Percentiles rank a stretch among this genome's conserved stretches.
Evolutionary conservation across 2,797 vertebrate species (phyloP).

Genomic region (Acipenser ruthenus): DNA sequence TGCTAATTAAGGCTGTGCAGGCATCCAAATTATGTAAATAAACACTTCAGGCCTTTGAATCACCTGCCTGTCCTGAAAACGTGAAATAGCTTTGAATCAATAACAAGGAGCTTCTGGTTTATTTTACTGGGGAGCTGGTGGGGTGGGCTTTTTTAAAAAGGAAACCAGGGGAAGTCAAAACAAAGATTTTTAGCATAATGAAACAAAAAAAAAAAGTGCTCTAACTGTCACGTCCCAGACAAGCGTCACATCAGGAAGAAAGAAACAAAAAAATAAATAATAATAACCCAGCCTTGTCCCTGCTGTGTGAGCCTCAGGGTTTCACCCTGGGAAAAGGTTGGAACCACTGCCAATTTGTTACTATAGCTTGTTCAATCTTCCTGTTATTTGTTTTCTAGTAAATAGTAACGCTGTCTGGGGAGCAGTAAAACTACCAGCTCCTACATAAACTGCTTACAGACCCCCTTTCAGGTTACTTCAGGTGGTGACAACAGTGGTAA

Average conservation of each 20-base stretch:
- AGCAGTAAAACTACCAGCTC: conserved; percentile 21
- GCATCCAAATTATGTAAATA: conserved; percentile 41
- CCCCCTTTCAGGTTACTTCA: conserved; percentile 21
- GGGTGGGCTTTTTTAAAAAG: conserved; percentile 28
- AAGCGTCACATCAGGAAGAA: background rate
- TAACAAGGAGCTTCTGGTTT: conserved; percentile 18
- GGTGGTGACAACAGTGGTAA: conserved; percentile 10
- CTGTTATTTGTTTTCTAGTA: conserved; percentile 64
- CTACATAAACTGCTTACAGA: conserved; percentile 34
- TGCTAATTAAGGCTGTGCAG: conserved; percentile 47
- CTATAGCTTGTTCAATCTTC: conserved; percentile 38
- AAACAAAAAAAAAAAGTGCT: background rate
- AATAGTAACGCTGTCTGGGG: conserved; percentile 39
- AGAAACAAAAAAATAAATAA: background rate
- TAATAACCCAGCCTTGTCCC: background rate
- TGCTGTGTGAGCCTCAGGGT: background rate
- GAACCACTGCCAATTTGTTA: conserved; percentile 40
- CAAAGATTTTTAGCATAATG: conserved; percentile 6
- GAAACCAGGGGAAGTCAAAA: conserved; percentile 29
- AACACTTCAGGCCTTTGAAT: conserved; percentile 29
- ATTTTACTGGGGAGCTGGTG: conserved; percentile 27
- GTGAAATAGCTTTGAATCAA: background rate
- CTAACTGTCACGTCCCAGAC: background rate
- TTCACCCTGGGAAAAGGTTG: conserved; percentile 15
- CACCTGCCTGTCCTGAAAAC: background rate